Evolutionary conservation across 2,888 invertebrate genomes (phyloP).

Genomic region (Epinotia demarniana): DNA sequence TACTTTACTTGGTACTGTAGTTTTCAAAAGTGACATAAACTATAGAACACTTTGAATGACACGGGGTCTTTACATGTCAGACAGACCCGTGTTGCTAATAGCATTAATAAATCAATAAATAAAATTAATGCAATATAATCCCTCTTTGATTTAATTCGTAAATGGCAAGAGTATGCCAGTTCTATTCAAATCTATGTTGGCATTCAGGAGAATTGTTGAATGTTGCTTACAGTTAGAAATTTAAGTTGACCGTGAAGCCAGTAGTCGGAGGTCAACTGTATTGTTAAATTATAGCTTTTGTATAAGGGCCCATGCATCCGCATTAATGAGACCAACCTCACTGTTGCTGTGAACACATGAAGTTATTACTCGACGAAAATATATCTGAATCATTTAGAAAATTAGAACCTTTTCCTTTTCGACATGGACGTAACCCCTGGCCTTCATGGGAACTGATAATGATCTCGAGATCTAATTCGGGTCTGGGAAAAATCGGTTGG

Average conservation of each 20-base stretch:
- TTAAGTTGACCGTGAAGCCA: constrained; percentile 34
- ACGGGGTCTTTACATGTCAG: too few relatives aligned
- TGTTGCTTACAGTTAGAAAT: constrained; percentile 38
- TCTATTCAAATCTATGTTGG: neutral
- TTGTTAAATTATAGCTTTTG: constrained; percentile 32
- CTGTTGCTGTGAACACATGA: neutral
- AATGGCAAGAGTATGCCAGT: neutral
- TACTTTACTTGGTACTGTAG: too few relatives aligned
- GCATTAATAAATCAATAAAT: too few relatives aligned
- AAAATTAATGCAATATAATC: neutral
- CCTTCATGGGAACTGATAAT: constrained; percentile 27
- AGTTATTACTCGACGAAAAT: constrained; percentile 7
- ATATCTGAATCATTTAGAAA: neutral
- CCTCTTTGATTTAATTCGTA: neutral
- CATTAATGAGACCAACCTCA: constrained; percentile 24
- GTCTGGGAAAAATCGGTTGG: constrained; percentile 35
- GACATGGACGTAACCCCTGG: constrained; percentile 18
- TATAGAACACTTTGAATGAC: too few relatives aligned
- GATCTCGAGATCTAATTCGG: constrained; percentile 26
- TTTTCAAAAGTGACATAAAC: too few relatives aligned
- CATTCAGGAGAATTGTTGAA: constrained; percentile 15
- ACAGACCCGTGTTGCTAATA: too few relatives aligned
- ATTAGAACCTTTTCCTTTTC: too few relatives aligned
- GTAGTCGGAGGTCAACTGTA: constrained; percentile 32
- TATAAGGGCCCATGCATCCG: constrained; percentile 12